phyloP scores from a whole-genome alignment of 1,140 invertebrate genomes.

The Triops longicaudatus region DNA sequence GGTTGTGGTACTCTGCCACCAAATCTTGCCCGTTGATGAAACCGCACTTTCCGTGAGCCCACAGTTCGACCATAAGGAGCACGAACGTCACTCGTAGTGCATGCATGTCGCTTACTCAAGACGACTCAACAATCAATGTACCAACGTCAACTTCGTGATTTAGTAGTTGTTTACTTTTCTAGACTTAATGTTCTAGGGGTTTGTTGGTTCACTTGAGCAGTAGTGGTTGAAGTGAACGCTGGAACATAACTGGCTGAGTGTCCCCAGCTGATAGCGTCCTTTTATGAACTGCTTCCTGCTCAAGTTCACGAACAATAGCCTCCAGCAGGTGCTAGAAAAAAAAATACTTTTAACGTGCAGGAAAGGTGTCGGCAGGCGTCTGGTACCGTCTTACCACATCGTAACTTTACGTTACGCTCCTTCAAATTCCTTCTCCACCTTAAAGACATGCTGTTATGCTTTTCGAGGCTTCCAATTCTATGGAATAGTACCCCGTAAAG shows the following conservation, averaged over 20 bases:
- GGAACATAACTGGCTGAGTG: neutral
- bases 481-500: too few relatives aligned
- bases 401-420: neutral
- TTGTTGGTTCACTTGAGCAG: neutral
- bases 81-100: neutral
- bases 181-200: neutral
- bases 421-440: neutral
- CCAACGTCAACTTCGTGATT: neutral
- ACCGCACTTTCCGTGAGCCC: neutral
- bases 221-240: neutral
- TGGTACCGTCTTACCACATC: constrained; percentile 1
- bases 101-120: neutral
- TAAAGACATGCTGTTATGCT: too few relatives aligned
- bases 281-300: constrained; percentile 8
- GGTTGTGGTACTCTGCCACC: neutral
- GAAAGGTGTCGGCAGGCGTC: neutral
- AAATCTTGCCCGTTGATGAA: neutral
- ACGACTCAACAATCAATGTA: neutral
- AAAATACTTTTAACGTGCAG: neutral
- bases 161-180: neutral
- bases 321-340: neutral
- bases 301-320: neutral
- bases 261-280: neutral
- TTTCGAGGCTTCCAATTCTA: too few relatives aligned
- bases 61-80: neutral